Evolutionary conservation across 2,888 invertebrate genomes (phyloP).

Genomic region (Omphaloscelis lunosa): DNA sequence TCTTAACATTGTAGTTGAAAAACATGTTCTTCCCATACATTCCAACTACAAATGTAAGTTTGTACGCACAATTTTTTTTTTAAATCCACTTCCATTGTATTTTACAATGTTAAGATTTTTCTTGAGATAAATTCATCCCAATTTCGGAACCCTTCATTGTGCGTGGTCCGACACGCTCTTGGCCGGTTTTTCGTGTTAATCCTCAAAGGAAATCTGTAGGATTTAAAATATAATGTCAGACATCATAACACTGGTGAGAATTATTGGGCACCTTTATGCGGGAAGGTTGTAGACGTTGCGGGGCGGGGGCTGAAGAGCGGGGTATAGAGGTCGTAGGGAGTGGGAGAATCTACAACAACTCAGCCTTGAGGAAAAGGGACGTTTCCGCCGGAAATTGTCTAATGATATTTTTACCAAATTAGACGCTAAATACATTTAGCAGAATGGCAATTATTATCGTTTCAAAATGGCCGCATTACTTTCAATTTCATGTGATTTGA

Average conservation of each 20-base stretch:
- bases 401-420: slow-evolving; percentile 58
- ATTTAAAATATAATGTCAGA: slow-evolving; percentile 31
- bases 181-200: background rate
- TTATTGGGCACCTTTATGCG: slow-evolving; percentile 43
- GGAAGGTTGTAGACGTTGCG: slow-evolving; percentile 43
- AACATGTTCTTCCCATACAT: too few species aligned
- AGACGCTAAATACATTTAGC: slow-evolving; percentile 30
- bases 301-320: slow-evolving; percentile 14
- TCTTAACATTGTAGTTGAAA: too few species aligned
- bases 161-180: too few species aligned
- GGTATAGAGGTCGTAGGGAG: background rate
- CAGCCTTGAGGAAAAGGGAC: slow-evolving; percentile 50
- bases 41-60: too few species aligned
- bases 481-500: background rate
- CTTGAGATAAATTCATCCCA: too few species aligned
- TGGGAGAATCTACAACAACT: slow-evolving; percentile 17
- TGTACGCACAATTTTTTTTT: too few species aligned
- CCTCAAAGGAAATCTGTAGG: slow-evolving; percentile 14
- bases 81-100: too few species aligned
- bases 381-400: slow-evolving; percentile 54
- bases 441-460: slow-evolving; percentile 22
- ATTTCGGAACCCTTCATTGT: too few species aligned
- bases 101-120: too few species aligned
- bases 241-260: slow-evolving; percentile 40
- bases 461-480: slow-evolving; percentile 12